These are phyloP conservation scores for Pristiophorus japonicus DNA, from an alignment of 2,113 vertebrate species.

Conservation along the genomic window DNA sequence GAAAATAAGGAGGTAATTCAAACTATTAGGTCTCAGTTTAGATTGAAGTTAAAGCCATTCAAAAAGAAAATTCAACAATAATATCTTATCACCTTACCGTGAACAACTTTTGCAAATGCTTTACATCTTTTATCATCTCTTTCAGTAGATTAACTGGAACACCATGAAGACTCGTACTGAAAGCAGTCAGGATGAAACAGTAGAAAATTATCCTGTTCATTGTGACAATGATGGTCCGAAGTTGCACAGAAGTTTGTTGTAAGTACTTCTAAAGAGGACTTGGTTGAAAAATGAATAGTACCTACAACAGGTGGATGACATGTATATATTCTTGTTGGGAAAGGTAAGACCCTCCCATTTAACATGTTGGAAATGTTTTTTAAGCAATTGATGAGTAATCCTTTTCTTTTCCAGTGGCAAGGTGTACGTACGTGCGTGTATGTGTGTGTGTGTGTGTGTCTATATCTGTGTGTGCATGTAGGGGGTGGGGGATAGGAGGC, in stretches of 20 bases:
- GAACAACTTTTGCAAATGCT: neutral
- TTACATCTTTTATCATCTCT: slow-evolving; percentile 13
- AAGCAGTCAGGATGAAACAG: slow-evolving; percentile 50
- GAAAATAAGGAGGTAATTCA: slow-evolving; percentile 49
- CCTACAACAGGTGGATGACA: slow-evolving; percentile 41
- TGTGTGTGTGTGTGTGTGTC: slow-evolving; percentile 60
- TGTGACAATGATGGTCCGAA: slow-evolving; percentile 25
- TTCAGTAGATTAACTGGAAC: neutral
- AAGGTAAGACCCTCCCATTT: slow-evolving; percentile 76
- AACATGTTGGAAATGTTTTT: slow-evolving; percentile 80
- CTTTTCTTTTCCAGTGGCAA: slow-evolving; percentile 93
- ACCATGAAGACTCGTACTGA: slow-evolving; percentile 38
- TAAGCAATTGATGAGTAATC: slow-evolving; percentile 85
- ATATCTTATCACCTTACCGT: neutral
- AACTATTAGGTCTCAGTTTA: slow-evolving; percentile 43
- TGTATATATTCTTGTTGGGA: slow-evolving; percentile 80
- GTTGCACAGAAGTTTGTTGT: neutral
- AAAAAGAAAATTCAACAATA: neutral
- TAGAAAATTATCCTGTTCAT: slow-evolving; percentile 55
- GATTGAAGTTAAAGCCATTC: neutral
- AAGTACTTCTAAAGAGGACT: neutral
- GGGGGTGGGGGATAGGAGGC: slow-evolving; percentile 69
- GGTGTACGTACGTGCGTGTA: slow-evolving; percentile 55
- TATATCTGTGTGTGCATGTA: slow-evolving; percentile 63
- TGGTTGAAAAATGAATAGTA: slow-evolving; percentile 22